A percentile compares a stretch with the other conserved stretches of the same genome.
Conservation (phyloP, 2,797 vertebrate species). For the Antennarius maculatus region DNA sequence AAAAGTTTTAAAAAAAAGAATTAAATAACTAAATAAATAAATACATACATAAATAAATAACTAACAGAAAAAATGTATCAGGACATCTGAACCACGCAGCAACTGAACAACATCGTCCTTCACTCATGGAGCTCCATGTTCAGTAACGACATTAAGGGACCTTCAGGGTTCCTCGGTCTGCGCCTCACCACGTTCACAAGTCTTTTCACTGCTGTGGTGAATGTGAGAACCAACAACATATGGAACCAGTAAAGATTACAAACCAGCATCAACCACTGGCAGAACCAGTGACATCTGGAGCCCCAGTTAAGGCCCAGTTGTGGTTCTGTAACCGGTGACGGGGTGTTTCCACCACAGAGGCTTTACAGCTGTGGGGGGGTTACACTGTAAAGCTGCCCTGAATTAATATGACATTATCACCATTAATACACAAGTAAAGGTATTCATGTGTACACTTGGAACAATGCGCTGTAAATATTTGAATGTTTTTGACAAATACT, state of each 20-base stretch:
- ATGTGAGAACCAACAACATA: conserved; percentile 59
- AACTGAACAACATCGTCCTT: neutral
- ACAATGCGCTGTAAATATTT: neutral
- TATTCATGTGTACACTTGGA: neutral
- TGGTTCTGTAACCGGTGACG: conserved; percentile 52
- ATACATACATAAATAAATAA: too few relatives aligned
- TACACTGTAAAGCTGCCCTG: neutral
- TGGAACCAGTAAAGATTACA: conserved; percentile 46
- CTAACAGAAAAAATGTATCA: neutral
- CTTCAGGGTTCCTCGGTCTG: conserved; percentile 48
- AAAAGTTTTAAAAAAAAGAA: too few relatives aligned
- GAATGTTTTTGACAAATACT: too few relatives aligned
- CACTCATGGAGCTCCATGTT: neutral
- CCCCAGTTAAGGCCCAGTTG: conserved; percentile 63
- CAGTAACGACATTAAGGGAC: conserved; percentile 36
- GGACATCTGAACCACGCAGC: neutral
- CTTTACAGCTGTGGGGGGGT: conserved; percentile 45
- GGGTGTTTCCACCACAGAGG: conserved; percentile 45
- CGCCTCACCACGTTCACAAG: conserved; percentile 55
- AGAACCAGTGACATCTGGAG: conserved; percentile 31
- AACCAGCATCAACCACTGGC: conserved; percentile 39
- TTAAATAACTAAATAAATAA: too few relatives aligned
- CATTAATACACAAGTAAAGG: neutral
- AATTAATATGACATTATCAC: neutral
- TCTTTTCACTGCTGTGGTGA: conserved; percentile 63